Percentiles rank a stretch among this genome's conserved stretches.
Evolutionary conservation across 2,797 vertebrate genomes (phyloP).

Genomic region (Pachyuromys duprasi): DNA sequence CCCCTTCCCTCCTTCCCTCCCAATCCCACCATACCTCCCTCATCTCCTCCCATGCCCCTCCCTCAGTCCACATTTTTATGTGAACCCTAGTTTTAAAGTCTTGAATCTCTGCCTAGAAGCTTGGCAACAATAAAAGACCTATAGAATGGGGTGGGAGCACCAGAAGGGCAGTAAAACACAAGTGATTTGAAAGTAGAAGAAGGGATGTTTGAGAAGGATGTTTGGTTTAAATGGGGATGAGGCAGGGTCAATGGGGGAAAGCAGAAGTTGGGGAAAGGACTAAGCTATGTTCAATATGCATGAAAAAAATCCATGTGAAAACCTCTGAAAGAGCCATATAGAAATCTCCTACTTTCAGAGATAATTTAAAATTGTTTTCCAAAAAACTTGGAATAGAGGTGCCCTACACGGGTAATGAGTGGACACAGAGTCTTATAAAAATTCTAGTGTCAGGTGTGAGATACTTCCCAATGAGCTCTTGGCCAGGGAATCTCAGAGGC

Average conservation of each 20-base stretch:
- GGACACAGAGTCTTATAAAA: not conserved
- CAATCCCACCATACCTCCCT: no score
- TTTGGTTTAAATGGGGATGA: not conserved
- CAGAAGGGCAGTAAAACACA: not conserved
- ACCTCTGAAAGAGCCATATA: not conserved
- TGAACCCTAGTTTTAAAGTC: not conserved
- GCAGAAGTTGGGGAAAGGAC: not conserved
- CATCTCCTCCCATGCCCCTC: no score
- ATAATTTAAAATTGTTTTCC: not conserved
- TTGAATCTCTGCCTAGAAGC: not conserved
- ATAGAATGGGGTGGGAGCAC: not conserved
- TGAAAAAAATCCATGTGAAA: not conserved
- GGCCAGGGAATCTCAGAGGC: no score
- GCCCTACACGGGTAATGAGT: not conserved
- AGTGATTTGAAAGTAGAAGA: not conserved
- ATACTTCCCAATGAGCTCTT: not conserved
- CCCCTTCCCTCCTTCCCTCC: no score
- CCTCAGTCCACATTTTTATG: no score
- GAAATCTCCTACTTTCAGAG: not conserved
- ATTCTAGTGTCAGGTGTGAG: not conserved
- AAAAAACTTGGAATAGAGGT: not conserved
- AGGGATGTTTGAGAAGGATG: not conserved
- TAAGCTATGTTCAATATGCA: not conserved
- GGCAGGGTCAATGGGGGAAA: not conserved
- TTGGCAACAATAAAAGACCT: not conserved